Conservation (phyloP, 2,113 vertebrate species). For the Vulpes ferrilata region DNA sequence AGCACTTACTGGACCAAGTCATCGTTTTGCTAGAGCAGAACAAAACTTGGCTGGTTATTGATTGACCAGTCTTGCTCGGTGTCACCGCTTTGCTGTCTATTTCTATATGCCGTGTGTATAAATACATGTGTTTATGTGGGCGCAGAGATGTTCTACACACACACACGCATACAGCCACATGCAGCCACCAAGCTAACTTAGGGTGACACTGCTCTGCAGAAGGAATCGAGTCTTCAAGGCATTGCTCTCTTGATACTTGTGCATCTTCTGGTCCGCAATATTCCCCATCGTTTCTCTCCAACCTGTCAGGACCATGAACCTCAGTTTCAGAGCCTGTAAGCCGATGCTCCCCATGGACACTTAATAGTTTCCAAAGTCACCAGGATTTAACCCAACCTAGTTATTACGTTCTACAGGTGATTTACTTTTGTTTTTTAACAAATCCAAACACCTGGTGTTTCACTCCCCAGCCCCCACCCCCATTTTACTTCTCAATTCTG, state of each 20-base stretch:
- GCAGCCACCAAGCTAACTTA: background rate
- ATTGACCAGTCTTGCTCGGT: constrained; percentile 52
- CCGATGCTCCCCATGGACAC: background rate
- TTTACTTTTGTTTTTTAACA: constrained; percentile 53
- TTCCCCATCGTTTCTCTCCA: constrained; percentile 32
- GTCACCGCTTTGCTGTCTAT: constrained; percentile 34
- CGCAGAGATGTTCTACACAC: background rate
- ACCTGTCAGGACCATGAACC: background rate
- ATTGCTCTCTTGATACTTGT: background rate
- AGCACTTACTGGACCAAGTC: constrained; percentile 82
- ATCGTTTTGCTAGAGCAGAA: constrained; percentile 77
- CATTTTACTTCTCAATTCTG: background rate
- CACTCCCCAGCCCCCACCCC: background rate
- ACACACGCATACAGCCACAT: background rate
- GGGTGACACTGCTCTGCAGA: background rate
- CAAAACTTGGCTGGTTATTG: constrained; percentile 78
- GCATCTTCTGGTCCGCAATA: background rate
- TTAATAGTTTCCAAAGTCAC: constrained; percentile 47
- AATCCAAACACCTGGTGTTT: constrained; percentile 59
- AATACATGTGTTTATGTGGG: background rate
- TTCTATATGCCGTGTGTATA: background rate
- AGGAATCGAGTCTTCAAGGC: background rate
- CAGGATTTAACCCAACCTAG: constrained; percentile 49
- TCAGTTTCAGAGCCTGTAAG: constrained; percentile 33
- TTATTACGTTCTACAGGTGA: constrained; percentile 6